Conservation (phyloP, 2,888 invertebrate genomes). For the Candidula unifasciata region DNA sequence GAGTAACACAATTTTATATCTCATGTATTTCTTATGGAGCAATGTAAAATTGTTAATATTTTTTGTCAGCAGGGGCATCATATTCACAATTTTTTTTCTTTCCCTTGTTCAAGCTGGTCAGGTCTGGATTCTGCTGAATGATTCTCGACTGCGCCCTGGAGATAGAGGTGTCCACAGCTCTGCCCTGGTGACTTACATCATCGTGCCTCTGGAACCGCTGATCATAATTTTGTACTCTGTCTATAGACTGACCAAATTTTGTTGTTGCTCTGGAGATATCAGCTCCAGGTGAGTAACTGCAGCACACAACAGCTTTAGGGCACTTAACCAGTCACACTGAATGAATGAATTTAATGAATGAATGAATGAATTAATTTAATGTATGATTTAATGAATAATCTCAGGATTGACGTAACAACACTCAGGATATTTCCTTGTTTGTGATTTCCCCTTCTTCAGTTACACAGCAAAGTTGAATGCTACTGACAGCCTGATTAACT, state of each 20-base stretch:
- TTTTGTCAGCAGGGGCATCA: neutral
- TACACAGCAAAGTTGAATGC: too few relatives aligned
- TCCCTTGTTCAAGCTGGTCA: slow-evolving; percentile 57
- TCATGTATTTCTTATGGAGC: slow-evolving; percentile 4
- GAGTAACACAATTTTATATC: too few relatives aligned
- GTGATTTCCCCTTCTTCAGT: too few relatives aligned
- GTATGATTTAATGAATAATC: too few relatives aligned
- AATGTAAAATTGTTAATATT: neutral
- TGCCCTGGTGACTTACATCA: slow-evolving; percentile 59
- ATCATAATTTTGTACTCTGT: slow-evolving; percentile 61
- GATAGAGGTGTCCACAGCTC: slow-evolving; percentile 51
- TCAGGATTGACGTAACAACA: too few relatives aligned
- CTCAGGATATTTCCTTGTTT: too few relatives aligned
- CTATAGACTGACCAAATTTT: slow-evolving; percentile 47
- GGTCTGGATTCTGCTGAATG: slow-evolving; percentile 59
- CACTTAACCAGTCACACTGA: neutral
- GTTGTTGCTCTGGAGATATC: slow-evolving; percentile 51
- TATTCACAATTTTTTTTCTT: neutral
- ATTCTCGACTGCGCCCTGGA: slow-evolving; percentile 55
- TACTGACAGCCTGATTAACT: too few relatives aligned
- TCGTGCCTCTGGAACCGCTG: slow-evolving; percentile 66
- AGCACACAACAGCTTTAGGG: neutral
- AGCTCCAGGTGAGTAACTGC: slow-evolving; percentile 16
- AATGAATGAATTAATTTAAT: too few relatives aligned
- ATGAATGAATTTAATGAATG: too few relatives aligned